A percentile compares a stretch with the other conserved stretches of the same genome.
Conservation (phyloP, 1,140 invertebrate genomes). For the Saccostrea glomerata region DNA sequence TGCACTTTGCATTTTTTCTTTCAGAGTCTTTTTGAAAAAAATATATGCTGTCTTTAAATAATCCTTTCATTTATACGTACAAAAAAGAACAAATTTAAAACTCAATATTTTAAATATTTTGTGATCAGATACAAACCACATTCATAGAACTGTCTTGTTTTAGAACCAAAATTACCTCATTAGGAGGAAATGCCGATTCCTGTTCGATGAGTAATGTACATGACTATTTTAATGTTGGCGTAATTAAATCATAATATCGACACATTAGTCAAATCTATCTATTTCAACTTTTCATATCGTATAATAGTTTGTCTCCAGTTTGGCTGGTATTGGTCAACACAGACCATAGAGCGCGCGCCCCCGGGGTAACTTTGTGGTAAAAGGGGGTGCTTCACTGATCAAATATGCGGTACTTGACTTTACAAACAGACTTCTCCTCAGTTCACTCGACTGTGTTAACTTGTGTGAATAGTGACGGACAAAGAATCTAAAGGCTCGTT, state of each 20-base stretch:
- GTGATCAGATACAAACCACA: background rate
- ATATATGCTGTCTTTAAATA: too few relatives aligned
- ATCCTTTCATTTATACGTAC: background rate
- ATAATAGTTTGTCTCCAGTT: constrained; percentile 6
- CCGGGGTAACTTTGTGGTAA: constrained; percentile 2
- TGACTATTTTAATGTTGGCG: background rate
- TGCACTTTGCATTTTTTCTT: too few relatives aligned
- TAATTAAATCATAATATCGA: constrained; percentile 15
- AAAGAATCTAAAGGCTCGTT: background rate
- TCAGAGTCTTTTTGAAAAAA: too few relatives aligned
- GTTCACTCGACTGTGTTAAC: background rate
- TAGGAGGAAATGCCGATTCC: background rate
- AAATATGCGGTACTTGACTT: constrained; percentile 28
- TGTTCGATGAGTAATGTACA: background rate
- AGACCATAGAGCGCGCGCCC: background rate
- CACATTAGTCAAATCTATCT: constrained; percentile 27
- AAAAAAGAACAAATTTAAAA: background rate
- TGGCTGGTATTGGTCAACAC: background rate
- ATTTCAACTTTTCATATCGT: constrained; percentile 20
- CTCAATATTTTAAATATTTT: background rate
- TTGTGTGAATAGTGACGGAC: background rate
- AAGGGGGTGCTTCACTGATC: constrained; percentile 5
- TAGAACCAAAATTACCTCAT: background rate
- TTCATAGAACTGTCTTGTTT: background rate
- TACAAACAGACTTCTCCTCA: background rate